Percentiles rank a stretch among this genome's conserved stretches.
These are phyloP conservation scores for Pachliopta kotzebuea DNA, from an alignment of 2,888 invertebrate genomes.

Conservation along the genomic window DNA sequence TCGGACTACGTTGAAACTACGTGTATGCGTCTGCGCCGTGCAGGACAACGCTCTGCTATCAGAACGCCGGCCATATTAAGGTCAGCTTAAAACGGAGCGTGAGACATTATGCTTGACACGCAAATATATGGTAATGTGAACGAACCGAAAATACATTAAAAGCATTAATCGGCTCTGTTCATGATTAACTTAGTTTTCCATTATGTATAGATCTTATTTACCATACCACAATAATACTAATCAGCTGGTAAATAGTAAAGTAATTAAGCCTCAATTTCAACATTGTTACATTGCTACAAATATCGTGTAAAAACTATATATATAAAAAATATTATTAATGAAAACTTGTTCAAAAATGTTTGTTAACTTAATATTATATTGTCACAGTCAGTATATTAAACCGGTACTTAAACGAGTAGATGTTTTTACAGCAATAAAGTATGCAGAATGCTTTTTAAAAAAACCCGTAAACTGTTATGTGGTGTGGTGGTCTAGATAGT, in stretches of 20 bases:
- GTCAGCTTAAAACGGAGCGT: constrained; percentile 37
- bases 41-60: constrained; percentile 30
- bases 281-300: no score
- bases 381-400: constrained; percentile 26
- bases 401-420: constrained; percentile 31
- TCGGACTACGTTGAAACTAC: constrained; percentile 61
- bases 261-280: no score
- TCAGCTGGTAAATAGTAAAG: no score
- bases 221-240: no score
- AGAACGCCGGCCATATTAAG: constrained; percentile 29
- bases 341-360: background rate
- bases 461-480: constrained; percentile 43
- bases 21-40: constrained; percentile 50
- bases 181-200: background rate
- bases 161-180: constrained; percentile 16
- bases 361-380: constrained; percentile 7
- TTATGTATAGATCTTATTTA: no score
- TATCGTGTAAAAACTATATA: no score
- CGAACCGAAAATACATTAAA: constrained; percentile 27
- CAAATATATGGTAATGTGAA: constrained; percentile 29
- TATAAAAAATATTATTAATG: no score
- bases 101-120: constrained; percentile 35
- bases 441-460: constrained; percentile 37
- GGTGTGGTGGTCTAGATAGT: constrained; percentile 47
- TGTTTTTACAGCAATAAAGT: constrained; percentile 35